Conservation (phyloP, 2,797 vertebrate genomes). For the Muscicapa striata region DNA sequence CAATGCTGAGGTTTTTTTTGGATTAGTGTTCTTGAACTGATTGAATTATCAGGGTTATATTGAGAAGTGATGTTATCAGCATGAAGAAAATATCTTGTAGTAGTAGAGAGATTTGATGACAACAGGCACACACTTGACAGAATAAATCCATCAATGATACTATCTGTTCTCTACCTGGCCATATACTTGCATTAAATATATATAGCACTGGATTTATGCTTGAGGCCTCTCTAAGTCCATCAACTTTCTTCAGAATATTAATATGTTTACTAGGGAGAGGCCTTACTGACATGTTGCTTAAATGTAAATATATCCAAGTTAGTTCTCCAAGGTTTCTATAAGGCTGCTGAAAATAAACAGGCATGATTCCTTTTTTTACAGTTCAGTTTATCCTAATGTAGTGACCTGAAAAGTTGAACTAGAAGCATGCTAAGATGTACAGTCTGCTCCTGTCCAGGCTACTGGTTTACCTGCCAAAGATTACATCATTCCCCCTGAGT, state of each 20-base stretch:
- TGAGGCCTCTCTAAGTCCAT: background rate
- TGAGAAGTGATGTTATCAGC: background rate
- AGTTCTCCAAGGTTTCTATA: background rate
- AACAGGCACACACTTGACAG: background rate
- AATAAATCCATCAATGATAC: background rate
- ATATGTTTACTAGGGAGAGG: background rate
- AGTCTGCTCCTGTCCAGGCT: background rate
- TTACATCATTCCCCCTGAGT: fast-evolving
- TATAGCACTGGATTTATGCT: background rate
- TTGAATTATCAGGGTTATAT: background rate
- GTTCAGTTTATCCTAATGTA: background rate
- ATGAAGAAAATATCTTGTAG: background rate
- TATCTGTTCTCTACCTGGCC: background rate
- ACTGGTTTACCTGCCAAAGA: background rate
- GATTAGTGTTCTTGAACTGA: background rate
- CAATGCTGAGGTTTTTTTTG: background rate
- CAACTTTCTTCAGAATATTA: background rate
- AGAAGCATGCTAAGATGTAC: background rate
- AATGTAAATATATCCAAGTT: background rate
- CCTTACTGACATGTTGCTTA: background rate
- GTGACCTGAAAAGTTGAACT: background rate
- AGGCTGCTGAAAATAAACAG: background rate
- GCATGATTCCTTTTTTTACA: background rate
- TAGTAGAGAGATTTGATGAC: background rate
- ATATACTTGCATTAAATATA: background rate